These are phyloP conservation scores for Pimephales promelas DNA, from an alignment of 2,113 vertebrate genomes.

Conservation along the genomic window DNA sequence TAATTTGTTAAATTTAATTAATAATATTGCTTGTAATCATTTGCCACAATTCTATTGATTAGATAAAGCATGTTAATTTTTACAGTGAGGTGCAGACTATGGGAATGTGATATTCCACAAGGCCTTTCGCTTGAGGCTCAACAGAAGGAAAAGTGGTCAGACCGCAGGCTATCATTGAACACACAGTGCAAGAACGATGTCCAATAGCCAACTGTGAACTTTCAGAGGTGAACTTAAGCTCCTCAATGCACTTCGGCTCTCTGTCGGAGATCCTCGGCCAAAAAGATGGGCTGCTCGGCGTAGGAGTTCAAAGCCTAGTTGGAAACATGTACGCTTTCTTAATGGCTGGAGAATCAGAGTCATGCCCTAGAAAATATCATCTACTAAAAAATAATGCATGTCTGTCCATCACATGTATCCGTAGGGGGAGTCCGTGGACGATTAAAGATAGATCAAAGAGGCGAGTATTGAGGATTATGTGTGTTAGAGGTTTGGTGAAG, in stretches of 20 bases:
- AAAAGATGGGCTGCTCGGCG: not conserved
- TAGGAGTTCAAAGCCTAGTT: constrained; percentile 13
- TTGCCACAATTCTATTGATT: no score
- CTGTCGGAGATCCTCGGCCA: not conserved
- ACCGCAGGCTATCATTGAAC: not conserved
- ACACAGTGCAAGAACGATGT: not conserved
- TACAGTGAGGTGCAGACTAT: not conserved
- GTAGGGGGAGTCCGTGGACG: constrained; percentile 13
- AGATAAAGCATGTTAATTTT: no score
- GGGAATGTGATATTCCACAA: not conserved
- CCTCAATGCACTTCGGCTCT: not conserved
- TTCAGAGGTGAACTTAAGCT: not conserved
- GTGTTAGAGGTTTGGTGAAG: constrained; percentile 11
- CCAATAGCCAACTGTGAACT: constrained; percentile 2
- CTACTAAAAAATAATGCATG: constrained; percentile 25
- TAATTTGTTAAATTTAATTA: no score
- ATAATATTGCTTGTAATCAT: no score
- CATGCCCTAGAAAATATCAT: constrained; percentile 30
- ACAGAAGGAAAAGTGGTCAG: not conserved
- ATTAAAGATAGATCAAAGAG: constrained; percentile 43
- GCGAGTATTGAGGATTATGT: constrained; percentile 41
- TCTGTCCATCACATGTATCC: constrained; percentile 45
- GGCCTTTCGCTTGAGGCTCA: not conserved
- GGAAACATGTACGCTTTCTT: constrained; percentile 17
- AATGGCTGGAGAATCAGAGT: constrained; percentile 22